Conservation (phyloP, 2,113 vertebrate species). For the Chitala chitala region DNA sequence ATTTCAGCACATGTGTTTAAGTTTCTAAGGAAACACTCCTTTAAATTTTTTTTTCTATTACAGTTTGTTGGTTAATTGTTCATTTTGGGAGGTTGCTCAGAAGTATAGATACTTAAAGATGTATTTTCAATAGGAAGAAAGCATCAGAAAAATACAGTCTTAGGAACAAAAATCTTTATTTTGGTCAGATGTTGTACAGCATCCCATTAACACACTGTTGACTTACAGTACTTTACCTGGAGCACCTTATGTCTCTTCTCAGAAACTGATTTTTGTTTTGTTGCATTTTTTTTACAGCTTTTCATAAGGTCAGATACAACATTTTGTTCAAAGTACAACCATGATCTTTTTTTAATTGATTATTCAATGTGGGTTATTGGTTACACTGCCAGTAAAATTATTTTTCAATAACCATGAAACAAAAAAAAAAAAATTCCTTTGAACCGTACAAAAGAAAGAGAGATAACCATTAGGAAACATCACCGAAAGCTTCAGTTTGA, state of each 20-base stretch:
- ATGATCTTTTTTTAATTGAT: constrained; percentile 38
- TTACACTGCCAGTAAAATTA: constrained; percentile 44
- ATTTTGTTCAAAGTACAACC: constrained; percentile 53
- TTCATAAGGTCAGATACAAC: constrained; percentile 54
- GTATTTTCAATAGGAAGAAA: constrained; percentile 17
- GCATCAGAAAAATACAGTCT: constrained; percentile 23
- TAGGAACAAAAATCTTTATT: constrained; percentile 62
- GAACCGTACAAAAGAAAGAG: constrained; percentile 54
- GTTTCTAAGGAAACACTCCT: too few relatives aligned
- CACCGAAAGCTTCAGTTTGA: constrained; percentile 57
- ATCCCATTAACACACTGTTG: constrained; percentile 53
- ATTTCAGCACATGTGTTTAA: too few relatives aligned
- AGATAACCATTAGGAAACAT: constrained; percentile 49
- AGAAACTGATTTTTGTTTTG: constrained; percentile 58
- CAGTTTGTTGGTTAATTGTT: background rate
- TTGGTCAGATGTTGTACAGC: constrained; percentile 63
- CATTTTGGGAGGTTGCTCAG: too few relatives aligned
- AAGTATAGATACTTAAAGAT: too few relatives aligned
- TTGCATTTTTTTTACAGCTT: constrained; percentile 67
- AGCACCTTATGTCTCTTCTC: constrained; percentile 43
- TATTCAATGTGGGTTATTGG: constrained; percentile 50
- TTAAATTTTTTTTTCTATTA: too few relatives aligned
- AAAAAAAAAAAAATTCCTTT: constrained; percentile 50
- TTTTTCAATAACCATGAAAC: constrained; percentile 57
- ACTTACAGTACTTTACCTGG: constrained; percentile 47